A percentile compares a stretch with the other conserved stretches of the same genome.
Conservation (phyloP, 2,113 vertebrate genomes). For the Elephas maximus region DNA sequence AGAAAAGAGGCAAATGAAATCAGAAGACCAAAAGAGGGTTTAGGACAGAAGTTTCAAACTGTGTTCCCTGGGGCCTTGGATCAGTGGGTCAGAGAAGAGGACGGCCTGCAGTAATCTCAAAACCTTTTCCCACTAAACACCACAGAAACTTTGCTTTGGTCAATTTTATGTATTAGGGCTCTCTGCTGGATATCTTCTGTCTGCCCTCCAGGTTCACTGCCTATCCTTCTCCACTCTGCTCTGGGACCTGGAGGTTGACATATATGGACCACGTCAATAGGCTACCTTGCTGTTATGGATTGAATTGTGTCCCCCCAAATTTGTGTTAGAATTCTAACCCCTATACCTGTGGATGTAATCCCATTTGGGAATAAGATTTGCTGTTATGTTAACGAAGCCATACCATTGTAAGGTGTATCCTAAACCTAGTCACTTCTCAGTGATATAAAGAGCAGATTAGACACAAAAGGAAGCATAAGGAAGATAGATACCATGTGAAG, state of each 20-base stretch:
- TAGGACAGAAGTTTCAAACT: not conserved
- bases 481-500: not conserved
- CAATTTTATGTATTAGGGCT: not conserved
- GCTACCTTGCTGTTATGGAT: not conserved
- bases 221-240: not conserved
- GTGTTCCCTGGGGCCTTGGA: not conserved
- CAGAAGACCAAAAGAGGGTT: not conserved
- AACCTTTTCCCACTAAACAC: too few relatives aligned
- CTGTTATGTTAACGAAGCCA: too few relatives aligned
- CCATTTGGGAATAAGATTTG: too few relatives aligned
- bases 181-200: not conserved
- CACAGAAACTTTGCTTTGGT: not conserved
- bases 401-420: too few relatives aligned
- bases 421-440: too few relatives aligned
- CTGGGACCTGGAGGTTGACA: not conserved
- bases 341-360: too few relatives aligned
- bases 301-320: too few relatives aligned
- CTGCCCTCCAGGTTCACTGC: not conserved
- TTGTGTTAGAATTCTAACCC: too few relatives aligned
- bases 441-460: not conserved
- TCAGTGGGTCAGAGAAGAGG: not conserved
- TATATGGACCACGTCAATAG: not conserved
- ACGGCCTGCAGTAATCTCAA: not conserved
- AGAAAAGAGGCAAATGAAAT: slow-evolving; percentile 22
- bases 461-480: not conserved